Evolutionary conservation across 2,888 invertebrate species (phyloP), one percentile per base, ranked within the genome.

Genomic region (Napeogenes sylphis): DNA sequence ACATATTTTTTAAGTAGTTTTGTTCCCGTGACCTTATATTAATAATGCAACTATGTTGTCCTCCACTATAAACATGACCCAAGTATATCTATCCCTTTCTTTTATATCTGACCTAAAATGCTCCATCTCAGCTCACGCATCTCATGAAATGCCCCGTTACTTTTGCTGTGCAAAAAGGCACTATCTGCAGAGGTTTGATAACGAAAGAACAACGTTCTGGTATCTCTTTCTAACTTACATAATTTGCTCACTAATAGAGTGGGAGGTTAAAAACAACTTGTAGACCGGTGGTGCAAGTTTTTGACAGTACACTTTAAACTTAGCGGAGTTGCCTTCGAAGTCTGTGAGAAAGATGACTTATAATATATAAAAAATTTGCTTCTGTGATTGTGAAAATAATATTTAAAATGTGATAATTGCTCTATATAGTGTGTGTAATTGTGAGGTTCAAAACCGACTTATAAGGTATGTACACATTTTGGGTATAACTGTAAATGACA

Each of bases 81-180:
- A 81, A 73, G 75, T 72, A 70, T 67, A 14, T 68, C 65, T 58
- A 21, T 87, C 86, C 76, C 82, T 62, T 55, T 88, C 80, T 65
- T 70, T 68, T 83, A 64, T 51, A 63, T 62, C 67, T 80, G 79
- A 82, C 80, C 82, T 78, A 75, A 65, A 71, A 78, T 75, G 66
- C 71, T 69, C 76, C 70, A 71, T 89, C 84, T 87, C 90, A 76
- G 65, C 79, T 83, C 83, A 84, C 84, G 82, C 85, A 90, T 90
- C 90, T 89, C 77, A 87, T 88, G 87, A 86, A 86, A 89, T 82
- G 79, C 83, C 81, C 90, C 91, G 91, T 91, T 91, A 91, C 90
- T 90, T 91, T 90, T 91, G 89, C 85, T 75, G 81, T 85, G 88
- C 90, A 87, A 89, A 89, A 90, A 90, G 90, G 89, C 83, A 84